phyloP scores from a whole-genome alignment of 2,888 invertebrate species.

The Hyalella azteca region DNA sequence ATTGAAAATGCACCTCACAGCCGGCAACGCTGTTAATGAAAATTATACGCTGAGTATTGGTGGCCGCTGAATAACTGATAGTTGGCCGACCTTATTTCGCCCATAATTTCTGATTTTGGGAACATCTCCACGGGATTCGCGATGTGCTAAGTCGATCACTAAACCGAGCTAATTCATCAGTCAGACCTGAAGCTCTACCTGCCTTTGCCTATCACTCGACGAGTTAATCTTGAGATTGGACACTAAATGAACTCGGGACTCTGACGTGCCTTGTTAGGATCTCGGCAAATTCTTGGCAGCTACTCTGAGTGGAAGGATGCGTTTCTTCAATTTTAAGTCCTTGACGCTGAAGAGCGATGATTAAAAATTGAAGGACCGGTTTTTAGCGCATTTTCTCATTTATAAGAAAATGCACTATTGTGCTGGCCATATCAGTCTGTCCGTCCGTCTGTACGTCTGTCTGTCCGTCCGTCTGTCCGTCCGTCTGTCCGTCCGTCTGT shows the following conservation, averaged over 20 bases:
- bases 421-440: too few relatives aligned
- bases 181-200: not conserved
- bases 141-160: not conserved
- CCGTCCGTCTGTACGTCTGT: too few relatives aligned
- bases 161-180: not conserved
- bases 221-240: constrained; percentile 9
- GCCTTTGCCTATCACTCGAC: not conserved
- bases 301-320: not conserved
- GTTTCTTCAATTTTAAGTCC: not conserved
- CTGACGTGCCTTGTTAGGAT: constrained; percentile 12
- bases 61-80: too few relatives aligned
- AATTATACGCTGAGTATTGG: too few relatives aligned
- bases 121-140: not conserved
- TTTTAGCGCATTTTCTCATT: too few relatives aligned
- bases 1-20: not conserved
- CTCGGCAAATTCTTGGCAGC: not conserved
- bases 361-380: too few relatives aligned
- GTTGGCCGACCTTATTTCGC: too few relatives aligned
- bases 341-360: too few relatives aligned
- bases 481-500: too few relatives aligned
- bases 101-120: too few relatives aligned
- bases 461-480: too few relatives aligned
- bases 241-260: not conserved
- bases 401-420: too few relatives aligned
- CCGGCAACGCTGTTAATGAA: not conserved